Percentiles rank a stretch among this genome's conserved stretches.
These are phyloP conservation scores for Sebastes fasciatus DNA, from an alignment of 2,113 vertebrate species.

Conservation along the genomic window DNA sequence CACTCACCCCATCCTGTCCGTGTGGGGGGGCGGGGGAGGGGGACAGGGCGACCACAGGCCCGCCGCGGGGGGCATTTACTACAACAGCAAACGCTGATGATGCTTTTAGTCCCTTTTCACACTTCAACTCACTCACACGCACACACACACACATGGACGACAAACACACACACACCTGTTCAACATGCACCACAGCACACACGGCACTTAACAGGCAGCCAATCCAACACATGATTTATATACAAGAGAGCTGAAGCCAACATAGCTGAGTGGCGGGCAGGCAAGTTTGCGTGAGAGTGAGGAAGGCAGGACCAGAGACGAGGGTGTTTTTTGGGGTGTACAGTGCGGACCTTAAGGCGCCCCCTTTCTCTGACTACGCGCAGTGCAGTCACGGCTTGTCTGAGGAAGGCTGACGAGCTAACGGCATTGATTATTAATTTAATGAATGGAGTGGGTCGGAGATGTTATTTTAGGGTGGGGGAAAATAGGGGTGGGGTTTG, in stretches of 20 bases:
- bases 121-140: constrained; percentile 26
- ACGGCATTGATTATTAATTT: constrained; percentile 74
- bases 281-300: constrained; percentile 73
- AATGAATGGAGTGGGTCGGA: constrained; percentile 70
- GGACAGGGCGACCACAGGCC: constrained; percentile 86
- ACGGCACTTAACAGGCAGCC: constrained; percentile 62
- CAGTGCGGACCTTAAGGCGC: constrained; percentile 57
- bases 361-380: constrained; percentile 72
- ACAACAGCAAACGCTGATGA: constrained; percentile 87
- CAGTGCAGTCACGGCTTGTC: constrained; percentile 81
- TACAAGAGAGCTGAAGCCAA: constrained; percentile 68
- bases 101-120: constrained; percentile 68
- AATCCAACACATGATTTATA: constrained; percentile 79
- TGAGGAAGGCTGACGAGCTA: constrained; percentile 70
- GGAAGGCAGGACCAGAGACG: constrained; percentile 75
- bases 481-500: constrained; percentile 67
- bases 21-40: constrained; percentile 86
- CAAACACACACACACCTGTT: constrained; percentile 31
- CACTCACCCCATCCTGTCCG: constrained; percentile 87
- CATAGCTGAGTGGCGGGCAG: constrained; percentile 68
- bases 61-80: constrained; percentile 85
- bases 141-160: constrained; percentile 2
- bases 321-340: constrained; percentile 66
- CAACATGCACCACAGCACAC: constrained; percentile 55
- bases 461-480: constrained; percentile 75